These are phyloP conservation scores for Glaucidium brasilianum DNA, from an alignment of 2,113 vertebrate species.

Conservation along the genomic window DNA sequence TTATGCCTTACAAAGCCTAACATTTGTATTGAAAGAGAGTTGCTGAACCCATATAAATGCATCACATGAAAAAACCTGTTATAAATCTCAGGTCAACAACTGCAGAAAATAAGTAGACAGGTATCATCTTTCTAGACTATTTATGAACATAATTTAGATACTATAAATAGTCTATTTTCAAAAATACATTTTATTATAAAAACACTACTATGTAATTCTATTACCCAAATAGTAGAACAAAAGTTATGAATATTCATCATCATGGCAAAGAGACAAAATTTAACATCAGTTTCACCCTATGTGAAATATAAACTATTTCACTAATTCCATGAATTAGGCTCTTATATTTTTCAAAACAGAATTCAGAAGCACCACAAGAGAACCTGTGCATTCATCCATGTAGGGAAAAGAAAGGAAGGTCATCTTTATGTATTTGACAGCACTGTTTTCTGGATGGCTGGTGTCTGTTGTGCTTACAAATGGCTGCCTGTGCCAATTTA, in stretches of 20 bases:
- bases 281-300: not conserved
- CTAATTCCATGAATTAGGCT: not conserved
- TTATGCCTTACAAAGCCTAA: not conserved
- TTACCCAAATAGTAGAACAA: not conserved
- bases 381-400: slow-evolving; percentile 1
- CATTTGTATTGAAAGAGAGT: not conserved
- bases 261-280: not conserved
- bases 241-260: not conserved
- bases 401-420: not conserved
- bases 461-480: not conserved
- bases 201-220: not conserved
- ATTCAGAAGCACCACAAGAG: not conserved
- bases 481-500: not conserved
- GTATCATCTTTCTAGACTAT: not conserved
- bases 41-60: not conserved
- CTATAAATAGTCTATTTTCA: not conserved
- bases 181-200: not conserved
- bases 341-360: not conserved
- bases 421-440: slow-evolving; percentile 27
- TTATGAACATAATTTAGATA: not conserved
- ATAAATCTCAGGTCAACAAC: not conserved
- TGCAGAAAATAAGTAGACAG: not conserved
- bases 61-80: not conserved
- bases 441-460: slow-evolving; percentile 23
- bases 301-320: not conserved